These are phyloP conservation scores for Triplophysa rosa DNA, from an alignment of 2,113 vertebrate genomes.

Conservation along the genomic window DNA sequence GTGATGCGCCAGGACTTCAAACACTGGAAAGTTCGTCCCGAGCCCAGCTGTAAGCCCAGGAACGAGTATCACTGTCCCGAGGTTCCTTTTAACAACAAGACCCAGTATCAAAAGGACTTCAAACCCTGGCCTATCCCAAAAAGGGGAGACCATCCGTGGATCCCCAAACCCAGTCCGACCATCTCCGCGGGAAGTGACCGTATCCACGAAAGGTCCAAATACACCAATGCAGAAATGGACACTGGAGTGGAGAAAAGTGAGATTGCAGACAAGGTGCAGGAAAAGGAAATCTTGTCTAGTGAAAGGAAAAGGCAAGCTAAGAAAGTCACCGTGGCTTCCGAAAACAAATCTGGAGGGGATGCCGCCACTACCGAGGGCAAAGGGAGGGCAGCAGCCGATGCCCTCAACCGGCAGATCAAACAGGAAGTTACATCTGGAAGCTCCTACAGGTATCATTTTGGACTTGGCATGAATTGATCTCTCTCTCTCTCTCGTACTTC, in stretches of 20 bases:
- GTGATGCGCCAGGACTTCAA: constrained; percentile 96
- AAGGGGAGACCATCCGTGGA: constrained; percentile 92
- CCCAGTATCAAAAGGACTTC: constrained; percentile 97
- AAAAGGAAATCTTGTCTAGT: constrained; percentile 69
- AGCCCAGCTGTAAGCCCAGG: constrained; percentile 92
- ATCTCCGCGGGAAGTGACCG: constrained; percentile 55
- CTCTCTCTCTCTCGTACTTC: too few relatives aligned
- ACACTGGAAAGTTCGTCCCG: constrained; percentile 88
- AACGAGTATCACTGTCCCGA: constrained; percentile 90
- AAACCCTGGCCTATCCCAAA: constrained; percentile 93
- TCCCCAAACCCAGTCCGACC: constrained; percentile 78
- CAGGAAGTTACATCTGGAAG: constrained; percentile 81
- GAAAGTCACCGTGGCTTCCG: constrained; percentile 53
- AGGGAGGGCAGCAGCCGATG: constrained; percentile 82
- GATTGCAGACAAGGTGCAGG: constrained; percentile 73
- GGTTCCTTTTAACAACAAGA: constrained; percentile 88
- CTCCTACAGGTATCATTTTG: constrained; percentile 80
- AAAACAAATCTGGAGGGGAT: constrained; percentile 63
- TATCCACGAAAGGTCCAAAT: constrained; percentile 54
- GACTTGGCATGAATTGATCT: too few relatives aligned
- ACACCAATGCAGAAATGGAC: constrained; percentile 59
- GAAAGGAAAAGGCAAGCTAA: constrained; percentile 63
- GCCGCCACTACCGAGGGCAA: constrained; percentile 57
- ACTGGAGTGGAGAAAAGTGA: constrained; percentile 75
- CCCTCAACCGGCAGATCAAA: constrained; percentile 89